Conservation (phyloP, 2,113 vertebrate genomes). For the Hyperopisus bebe region DNA sequence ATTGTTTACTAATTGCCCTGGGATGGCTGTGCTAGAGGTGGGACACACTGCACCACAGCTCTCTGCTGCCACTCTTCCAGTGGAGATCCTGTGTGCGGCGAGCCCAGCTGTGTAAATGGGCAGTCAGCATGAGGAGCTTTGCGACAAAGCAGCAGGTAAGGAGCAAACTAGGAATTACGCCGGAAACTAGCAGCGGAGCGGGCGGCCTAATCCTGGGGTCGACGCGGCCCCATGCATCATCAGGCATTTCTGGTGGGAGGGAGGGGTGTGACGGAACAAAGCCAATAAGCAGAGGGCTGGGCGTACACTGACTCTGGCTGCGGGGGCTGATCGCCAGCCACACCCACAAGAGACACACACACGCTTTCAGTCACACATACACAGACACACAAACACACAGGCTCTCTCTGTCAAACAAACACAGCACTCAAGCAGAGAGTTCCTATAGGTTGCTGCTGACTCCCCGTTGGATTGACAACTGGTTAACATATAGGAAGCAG, state of each 20-base stretch:
- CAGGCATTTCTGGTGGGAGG: not conserved
- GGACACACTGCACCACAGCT: not conserved
- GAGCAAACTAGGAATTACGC: not conserved
- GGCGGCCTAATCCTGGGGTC: not conserved
- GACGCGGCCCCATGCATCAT: not conserved
- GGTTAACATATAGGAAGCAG: no score
- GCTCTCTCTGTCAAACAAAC: not conserved
- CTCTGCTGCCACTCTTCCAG: not conserved
- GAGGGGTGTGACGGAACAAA: not conserved
- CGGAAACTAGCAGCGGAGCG: not conserved
- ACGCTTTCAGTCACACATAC: not conserved
- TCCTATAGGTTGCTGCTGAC: not conserved
- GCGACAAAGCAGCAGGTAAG: not conserved
- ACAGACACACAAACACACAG: slow-evolving; percentile 5
- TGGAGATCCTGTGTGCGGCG: not conserved
- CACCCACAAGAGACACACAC: not conserved
- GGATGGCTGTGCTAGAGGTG: not conserved
- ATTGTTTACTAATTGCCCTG: not conserved
- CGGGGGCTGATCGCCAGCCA: not conserved
- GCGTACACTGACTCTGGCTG: not conserved
- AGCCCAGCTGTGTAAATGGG: not conserved
- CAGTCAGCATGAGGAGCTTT: not conserved
- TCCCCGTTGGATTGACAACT: no score
- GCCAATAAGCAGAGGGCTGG: not conserved
- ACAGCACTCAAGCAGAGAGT: not conserved